These are phyloP conservation scores for Avahi laniger DNA, from an alignment of 2,797 vertebrate species.

Conservation along the genomic window DNA sequence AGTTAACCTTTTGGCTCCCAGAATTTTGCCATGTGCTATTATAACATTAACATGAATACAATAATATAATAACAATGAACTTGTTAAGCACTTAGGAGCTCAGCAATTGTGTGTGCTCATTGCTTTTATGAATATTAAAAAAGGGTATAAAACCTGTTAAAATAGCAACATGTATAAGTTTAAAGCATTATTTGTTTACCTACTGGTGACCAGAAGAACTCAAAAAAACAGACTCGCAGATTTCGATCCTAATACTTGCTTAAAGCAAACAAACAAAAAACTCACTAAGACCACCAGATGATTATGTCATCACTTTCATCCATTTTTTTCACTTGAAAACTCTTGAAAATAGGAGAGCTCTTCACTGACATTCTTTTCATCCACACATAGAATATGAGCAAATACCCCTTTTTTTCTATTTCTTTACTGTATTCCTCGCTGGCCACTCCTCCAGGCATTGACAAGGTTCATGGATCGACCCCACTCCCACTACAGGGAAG, in stretches of 20 bases:
- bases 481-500: background rate
- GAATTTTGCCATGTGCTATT: background rate
- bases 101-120: background rate
- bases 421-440: background rate
- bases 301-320: background rate
- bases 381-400: background rate
- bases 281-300: background rate
- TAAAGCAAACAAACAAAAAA: background rate
- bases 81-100: background rate
- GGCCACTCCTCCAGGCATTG: background rate
- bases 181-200: slow-evolving; percentile 18
- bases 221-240: background rate
- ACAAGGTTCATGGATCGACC: background rate
- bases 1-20: background rate
- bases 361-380: background rate
- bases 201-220: background rate
- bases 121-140: background rate
- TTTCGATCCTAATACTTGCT: background rate
- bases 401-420: background rate
- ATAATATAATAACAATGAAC: background rate
- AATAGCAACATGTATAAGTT: background rate
- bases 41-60: background rate
- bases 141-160: background rate
- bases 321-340: background rate
- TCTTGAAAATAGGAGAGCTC: background rate